phyloP scores from a whole-genome alignment of 2,888 invertebrate species.

The Gymnosoma rotundatum region DNA sequence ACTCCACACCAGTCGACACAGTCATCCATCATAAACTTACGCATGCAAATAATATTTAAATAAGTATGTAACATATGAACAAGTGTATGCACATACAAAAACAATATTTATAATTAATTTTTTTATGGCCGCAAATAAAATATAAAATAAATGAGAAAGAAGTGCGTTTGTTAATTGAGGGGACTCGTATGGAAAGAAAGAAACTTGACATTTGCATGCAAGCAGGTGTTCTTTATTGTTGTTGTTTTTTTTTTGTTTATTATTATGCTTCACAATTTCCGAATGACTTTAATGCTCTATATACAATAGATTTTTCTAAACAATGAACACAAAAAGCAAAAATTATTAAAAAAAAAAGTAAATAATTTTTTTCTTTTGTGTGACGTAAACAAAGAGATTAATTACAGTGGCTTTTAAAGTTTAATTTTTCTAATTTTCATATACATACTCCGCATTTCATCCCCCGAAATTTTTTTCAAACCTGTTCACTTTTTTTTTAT shows the following conservation, averaged over 20 bases:
- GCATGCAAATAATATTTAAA: neutral
- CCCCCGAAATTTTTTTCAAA: neutral
- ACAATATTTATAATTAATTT: neutral
- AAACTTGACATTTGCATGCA: neutral
- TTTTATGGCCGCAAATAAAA: neutral
- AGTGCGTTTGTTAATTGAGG: neutral
- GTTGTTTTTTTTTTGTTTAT: no score
- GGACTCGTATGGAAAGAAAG: neutral
- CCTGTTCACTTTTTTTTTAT: neutral
- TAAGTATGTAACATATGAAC: neutral
- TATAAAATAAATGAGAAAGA: no score
- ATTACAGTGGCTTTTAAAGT: no score
- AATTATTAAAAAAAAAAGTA: neutral
- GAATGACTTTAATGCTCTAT: no score
- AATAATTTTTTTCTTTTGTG: no score
- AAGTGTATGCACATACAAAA: neutral
- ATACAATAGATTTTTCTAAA: neutral
- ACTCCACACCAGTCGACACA: neutral
- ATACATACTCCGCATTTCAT: neutral
- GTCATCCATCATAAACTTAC: neutral
- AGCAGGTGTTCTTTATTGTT: conserved; percentile 33
- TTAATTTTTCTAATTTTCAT: neutral
- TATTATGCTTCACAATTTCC: no score
- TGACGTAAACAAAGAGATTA: no score
- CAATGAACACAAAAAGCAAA: neutral